Conservation (phyloP, 2,888 invertebrate genomes). For the Hemicrepidius hirtus region DNA sequence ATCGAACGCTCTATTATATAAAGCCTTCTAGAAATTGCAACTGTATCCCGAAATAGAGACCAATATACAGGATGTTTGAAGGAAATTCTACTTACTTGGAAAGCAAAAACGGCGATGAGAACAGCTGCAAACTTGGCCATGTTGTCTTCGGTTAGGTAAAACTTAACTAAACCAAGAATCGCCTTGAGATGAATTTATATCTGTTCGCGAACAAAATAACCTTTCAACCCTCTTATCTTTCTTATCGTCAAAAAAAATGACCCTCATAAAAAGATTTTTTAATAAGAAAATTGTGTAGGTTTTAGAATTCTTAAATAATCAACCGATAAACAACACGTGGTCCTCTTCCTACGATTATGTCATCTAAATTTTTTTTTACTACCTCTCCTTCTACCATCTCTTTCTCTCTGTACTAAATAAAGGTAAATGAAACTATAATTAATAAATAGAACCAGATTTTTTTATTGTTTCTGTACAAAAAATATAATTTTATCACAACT, state of each 20-base stretch:
- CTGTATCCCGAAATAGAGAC: too few relatives aligned
- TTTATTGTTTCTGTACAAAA: background rate
- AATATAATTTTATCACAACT: conserved; percentile 9
- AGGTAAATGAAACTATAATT: too few relatives aligned
- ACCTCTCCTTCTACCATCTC: too few relatives aligned
- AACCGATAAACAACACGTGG: background rate
- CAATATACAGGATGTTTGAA: too few relatives aligned
- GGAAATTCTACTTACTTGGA: conserved; percentile 57
- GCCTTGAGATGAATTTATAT: background rate
- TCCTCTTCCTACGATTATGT: background rate
- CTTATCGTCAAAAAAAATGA: background rate
- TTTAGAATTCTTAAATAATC: too few relatives aligned
- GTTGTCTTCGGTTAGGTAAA: background rate
- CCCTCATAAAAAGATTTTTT: background rate
- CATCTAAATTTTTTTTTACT: too few relatives aligned
- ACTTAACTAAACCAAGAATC: background rate
- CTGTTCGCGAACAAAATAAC: background rate
- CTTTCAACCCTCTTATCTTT: background rate
- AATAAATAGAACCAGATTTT: background rate
- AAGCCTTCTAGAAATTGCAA: too few relatives aligned
- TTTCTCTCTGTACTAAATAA: too few relatives aligned
- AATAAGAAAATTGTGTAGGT: background rate
- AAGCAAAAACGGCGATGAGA: conserved; percentile 55
- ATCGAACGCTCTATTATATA: too few relatives aligned
- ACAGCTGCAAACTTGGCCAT: conserved; percentile 59